Evolutionary conservation across 2,113 vertebrate genomes (phyloP), one percentile per base, ranked within the genome.

Genomic region (Salvator merianae): DNA sequence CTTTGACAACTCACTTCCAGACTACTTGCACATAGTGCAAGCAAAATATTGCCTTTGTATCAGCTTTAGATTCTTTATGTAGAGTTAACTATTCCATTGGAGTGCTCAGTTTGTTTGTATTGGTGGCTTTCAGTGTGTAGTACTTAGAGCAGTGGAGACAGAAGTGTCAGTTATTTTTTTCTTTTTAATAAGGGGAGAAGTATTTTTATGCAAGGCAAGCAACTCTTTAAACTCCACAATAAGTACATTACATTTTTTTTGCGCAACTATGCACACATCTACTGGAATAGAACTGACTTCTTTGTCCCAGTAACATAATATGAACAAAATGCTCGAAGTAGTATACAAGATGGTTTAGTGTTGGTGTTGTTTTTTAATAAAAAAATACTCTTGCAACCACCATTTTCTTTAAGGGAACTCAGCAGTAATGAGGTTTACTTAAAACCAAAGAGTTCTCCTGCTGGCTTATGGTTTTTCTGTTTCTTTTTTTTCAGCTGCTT

Each of bases 41-140:
- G 40, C 20, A 24, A 38, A 71, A 40, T 50, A 79, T 85, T 79
- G 79, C n/a, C 77, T 85, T 72, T 79, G 22, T 84, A 20, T 72
- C 50, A 26, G 18, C 65, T 36, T 73, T 47, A 43, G 36, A 72
- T 71, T 28, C 55, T 72, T 38, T 69, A 79, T 65, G 59, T 65
- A 69, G 38, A 73, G 38, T 16, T 26, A 32, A 28, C 55, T 53
- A 43, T 47, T 40, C 26, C 26, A 34, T 24, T 30, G 3, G 53
- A 82, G 53, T 30, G n/a, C 24, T 43, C 55, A 82, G 34, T 43
- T 28, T 78, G 22, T 34, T 28, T 84, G 22, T 34, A 1, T 72
- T 79, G 68, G 38, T 9, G 36, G 32, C 20, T 77, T 8, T 43
- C 40, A 38, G n/a, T 43, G 30, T 47, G 40, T 24, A n/a, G n/a